These are phyloP conservation scores for Trichogramma evanescens DNA, from an alignment of 2,888 invertebrate genomes.

Conservation along the genomic window DNA sequence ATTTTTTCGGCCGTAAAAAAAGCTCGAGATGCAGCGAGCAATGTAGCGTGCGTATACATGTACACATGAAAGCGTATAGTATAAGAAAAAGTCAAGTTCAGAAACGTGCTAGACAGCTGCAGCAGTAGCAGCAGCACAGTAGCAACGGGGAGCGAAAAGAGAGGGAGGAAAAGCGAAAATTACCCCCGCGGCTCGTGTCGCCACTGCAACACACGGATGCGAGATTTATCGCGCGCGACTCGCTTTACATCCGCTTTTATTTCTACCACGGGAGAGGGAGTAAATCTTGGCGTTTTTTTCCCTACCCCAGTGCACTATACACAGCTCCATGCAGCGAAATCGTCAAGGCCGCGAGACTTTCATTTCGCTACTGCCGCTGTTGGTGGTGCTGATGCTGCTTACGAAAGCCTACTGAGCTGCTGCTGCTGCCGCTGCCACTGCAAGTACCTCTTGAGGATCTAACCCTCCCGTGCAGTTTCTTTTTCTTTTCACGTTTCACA, in stretches of 20 bases:
- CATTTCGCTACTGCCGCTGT: neutral
- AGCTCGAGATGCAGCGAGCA: neutral
- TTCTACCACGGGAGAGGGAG: constrained; percentile 23
- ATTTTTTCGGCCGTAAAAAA: too few relatives aligned
- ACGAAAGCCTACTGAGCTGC: too few relatives aligned
- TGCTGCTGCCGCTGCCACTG: neutral
- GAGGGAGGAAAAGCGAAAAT: constrained; percentile 15
- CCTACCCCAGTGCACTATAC: constrained; percentile 14
- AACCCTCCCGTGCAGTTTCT: neutral
- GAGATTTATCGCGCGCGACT: constrained; percentile 27
- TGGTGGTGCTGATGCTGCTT: neutral
- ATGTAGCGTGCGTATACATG: neutral
- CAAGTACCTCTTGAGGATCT: neutral
- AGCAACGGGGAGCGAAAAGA: too few relatives aligned
- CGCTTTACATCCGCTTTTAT: constrained; percentile 23
- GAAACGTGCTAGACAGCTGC: constrained; percentile 8
- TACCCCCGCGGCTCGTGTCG: constrained; percentile 25
- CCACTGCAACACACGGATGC: constrained; percentile 20
- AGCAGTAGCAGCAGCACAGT: too few relatives aligned
- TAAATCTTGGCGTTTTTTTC: constrained; percentile 25
- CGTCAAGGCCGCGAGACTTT: neutral
- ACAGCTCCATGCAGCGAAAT: too few relatives aligned
- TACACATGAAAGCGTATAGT: neutral
- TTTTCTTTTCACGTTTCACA: neutral
- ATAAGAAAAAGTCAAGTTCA: constrained; percentile 8